A percentile compares a stretch with the other conserved stretches of the same genome.
Evolutionary conservation across 2,888 invertebrate genomes (phyloP).

Genomic region (Stegophylla sp.): DNA sequence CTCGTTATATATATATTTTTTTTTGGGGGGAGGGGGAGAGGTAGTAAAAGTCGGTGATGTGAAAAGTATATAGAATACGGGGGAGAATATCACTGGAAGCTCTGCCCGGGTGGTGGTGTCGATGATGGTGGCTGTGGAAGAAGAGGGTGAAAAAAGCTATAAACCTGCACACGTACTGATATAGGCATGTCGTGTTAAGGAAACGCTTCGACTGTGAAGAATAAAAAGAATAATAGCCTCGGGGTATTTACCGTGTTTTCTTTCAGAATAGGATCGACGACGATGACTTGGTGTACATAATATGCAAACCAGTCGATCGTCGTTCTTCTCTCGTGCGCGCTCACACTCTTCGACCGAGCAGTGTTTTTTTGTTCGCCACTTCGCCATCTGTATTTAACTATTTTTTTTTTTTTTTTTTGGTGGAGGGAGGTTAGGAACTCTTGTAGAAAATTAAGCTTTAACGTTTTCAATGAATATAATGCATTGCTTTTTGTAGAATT

Average conservation of each 20-base stretch:
- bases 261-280: neutral
- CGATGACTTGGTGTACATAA: neutral
- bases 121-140: neutral
- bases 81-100: neutral
- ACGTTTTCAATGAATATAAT: too few species aligned
- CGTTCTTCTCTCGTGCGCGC: neutral
- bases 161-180: conserved; percentile 10
- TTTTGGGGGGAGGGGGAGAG: neutral
- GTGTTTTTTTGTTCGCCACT: too few species aligned
- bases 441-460: too few species aligned
- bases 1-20: too few species aligned
- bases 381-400: too few species aligned
- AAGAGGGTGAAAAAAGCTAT: conserved; percentile 49
- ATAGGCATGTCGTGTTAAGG: neutral
- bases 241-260: neutral
- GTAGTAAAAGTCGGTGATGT: too few species aligned
- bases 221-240: conserved; percentile 54
- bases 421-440: too few species aligned
- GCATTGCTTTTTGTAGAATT: too few species aligned
- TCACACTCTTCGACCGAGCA: too few species aligned
- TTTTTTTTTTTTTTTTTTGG: too few species aligned
- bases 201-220: conserved; percentile 35
- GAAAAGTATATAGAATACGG: neutral
- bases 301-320: neutral
- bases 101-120: neutral